Conservation (phyloP, 2,797 vertebrate genomes). For the Syngnathus rostellatus region DNA sequence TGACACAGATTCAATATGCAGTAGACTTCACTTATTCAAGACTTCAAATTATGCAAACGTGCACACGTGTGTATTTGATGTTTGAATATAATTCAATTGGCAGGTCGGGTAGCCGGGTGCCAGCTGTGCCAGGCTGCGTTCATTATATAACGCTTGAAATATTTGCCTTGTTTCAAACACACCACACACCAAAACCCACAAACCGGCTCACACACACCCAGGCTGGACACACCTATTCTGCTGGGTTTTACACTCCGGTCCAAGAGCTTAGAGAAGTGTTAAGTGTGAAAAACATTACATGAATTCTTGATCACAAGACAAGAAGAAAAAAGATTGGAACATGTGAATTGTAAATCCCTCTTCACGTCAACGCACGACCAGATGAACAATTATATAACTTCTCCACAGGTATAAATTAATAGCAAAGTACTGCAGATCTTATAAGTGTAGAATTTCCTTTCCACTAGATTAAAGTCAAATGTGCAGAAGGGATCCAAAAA, state of each 20-base stretch:
- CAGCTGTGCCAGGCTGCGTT: not conserved
- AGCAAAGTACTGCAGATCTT: constrained; percentile 7
- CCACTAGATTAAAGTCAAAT: not conserved
- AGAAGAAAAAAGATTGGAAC: not conserved
- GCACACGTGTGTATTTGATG: not conserved
- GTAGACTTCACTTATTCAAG: too few species aligned
- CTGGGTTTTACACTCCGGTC: constrained; percentile 29
- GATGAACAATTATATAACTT: constrained; percentile 27
- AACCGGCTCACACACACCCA: not conserved
- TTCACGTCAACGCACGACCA: constrained; percentile 16
- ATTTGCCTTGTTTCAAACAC: constrained; percentile 18
- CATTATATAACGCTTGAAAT: constrained; percentile 37
- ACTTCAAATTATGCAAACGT: too few species aligned
- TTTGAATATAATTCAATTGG: not conserved
- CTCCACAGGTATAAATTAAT: constrained; percentile 8
- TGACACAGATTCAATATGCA: too few species aligned
- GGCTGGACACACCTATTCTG: constrained; percentile 11
- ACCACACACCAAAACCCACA: constrained; percentile 6
- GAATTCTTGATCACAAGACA: not conserved
- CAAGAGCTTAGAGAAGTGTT: constrained; percentile 6
- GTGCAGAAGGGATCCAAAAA: not conserved
- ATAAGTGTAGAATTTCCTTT: constrained; percentile 5
- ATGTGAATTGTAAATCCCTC: constrained; percentile 10
- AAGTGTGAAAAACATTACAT: constrained; percentile 27
- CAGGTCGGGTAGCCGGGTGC: not conserved